These are phyloP conservation scores for Notoglanidium macrostoma DNA, from an alignment of 2,797 vertebrate genomes.

Conservation along the genomic window DNA sequence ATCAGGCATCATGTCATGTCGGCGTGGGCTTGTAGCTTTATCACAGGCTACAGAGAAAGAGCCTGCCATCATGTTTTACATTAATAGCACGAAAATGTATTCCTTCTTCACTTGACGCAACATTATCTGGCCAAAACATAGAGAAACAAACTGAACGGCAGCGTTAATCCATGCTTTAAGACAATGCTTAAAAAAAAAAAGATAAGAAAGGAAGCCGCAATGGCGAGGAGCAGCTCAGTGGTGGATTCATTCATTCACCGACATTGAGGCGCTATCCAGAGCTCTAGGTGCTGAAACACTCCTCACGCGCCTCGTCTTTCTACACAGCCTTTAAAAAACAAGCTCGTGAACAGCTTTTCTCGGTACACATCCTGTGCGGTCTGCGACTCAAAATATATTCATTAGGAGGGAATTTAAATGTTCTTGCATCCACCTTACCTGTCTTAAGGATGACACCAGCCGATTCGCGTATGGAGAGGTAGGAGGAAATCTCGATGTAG, in stretches of 20 bases:
- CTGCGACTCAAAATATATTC: not conserved
- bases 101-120: constrained; percentile 3
- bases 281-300: constrained; percentile 31
- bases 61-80: not conserved
- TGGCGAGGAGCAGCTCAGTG: constrained; percentile 13
- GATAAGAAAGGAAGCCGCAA: not conserved
- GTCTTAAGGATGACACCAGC: constrained; percentile 50
- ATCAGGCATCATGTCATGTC: not conserved
- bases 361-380: not conserved
- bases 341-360: not conserved
- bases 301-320: constrained; percentile 15
- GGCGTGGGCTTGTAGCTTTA: constrained; percentile 1
- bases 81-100: not conserved
- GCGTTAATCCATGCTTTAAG: not conserved
- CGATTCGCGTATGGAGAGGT: constrained; percentile 42
- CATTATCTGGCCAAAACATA: not conserved
- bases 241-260: constrained; percentile 45
- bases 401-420: not conserved
- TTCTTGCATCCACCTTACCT: constrained; percentile 53
- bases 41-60: constrained; percentile 18
- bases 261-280: constrained; percentile 44
- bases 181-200: not conserved
- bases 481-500: constrained; percentile 52
- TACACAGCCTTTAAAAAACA: not conserved
- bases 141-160: not conserved